Evolutionary conservation across 2,888 invertebrate genomes (phyloP).

Genomic region (Abrostola tripartita): DNA sequence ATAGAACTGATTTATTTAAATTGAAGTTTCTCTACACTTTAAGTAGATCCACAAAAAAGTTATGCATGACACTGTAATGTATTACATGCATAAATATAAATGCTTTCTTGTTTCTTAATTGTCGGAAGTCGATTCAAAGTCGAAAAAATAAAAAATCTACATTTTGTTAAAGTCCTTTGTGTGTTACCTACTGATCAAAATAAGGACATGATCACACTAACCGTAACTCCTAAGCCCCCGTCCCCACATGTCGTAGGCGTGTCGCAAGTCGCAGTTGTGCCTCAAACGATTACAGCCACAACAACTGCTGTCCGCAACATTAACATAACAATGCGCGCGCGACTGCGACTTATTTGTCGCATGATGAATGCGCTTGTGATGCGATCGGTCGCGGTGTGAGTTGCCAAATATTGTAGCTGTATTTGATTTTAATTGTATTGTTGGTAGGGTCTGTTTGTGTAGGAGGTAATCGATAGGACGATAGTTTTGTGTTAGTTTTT

Average conservation of each 20-base stretch:
- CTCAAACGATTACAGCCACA: slow-evolving; percentile 54
- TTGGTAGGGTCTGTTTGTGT: slow-evolving; percentile 27
- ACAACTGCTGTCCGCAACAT: slow-evolving; percentile 55
- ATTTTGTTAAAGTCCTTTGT: too few relatives aligned
- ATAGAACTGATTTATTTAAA: too few relatives aligned
- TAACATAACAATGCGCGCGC: slow-evolving; percentile 55
- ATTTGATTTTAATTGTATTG: slow-evolving; percentile 46
- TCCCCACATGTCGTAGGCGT: slow-evolving; percentile 60
- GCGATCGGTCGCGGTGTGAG: slow-evolving; percentile 47
- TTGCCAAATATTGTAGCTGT: slow-evolving; percentile 37
- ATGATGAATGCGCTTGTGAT: slow-evolving; percentile 49
- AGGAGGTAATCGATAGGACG: slow-evolving; percentile 12
- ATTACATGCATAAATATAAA: too few relatives aligned
- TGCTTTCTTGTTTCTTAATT: too few relatives aligned
- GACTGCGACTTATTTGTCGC: slow-evolving; percentile 50
- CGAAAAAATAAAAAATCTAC: too few relatives aligned
- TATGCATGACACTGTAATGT: too few relatives aligned
- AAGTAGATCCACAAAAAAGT: too few relatives aligned
- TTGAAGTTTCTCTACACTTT: too few relatives aligned
- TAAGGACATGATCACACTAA: not conserved
- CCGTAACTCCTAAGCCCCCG: not conserved
- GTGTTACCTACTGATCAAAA: too few relatives aligned
- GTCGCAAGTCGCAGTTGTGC: slow-evolving; percentile 52
- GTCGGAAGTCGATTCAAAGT: too few relatives aligned
- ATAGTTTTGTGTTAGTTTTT: slow-evolving; percentile 13